phyloP scores from a whole-genome alignment of 2,888 invertebrate species.

The Glomeris marginata region DNA sequence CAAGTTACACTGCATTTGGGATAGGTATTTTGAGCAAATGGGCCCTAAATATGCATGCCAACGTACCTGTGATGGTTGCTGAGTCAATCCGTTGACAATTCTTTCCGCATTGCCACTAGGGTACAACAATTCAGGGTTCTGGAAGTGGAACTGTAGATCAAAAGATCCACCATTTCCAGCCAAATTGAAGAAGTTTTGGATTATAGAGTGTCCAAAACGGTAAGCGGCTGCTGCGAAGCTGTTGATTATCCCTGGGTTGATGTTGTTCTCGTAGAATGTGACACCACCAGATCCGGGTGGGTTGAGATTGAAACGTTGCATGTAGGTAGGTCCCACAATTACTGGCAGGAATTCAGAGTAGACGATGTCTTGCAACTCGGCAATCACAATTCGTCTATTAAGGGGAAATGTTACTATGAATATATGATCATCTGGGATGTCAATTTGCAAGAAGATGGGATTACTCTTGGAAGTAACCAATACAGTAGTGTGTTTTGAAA shows the following conservation, averaged over 20 bases:
- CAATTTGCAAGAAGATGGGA: no score
- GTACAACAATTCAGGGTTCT: conserved; percentile 14
- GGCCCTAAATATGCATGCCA: neutral
- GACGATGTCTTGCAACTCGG: conserved; percentile 9
- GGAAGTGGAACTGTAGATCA: conserved; percentile 8
- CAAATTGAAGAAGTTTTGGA: conserved; percentile 5
- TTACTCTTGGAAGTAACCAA: no score
- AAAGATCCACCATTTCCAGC: neutral
- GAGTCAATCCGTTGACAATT: conserved; percentile 5
- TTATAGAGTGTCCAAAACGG: conserved; percentile 11
- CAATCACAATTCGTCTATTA: conserved; percentile 8
- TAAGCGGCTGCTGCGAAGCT: conserved; percentile 11
- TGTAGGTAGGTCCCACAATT: conserved; percentile 4
- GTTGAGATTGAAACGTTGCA: neutral
- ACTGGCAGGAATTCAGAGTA: conserved; percentile 10
- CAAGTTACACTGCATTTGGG: neutral
- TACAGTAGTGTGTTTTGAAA: no score
- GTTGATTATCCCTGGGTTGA: conserved; percentile 9
- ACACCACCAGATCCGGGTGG: neutral
- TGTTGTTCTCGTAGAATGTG: conserved; percentile 2
- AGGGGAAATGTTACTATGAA: no score
- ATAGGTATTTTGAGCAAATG: no score
- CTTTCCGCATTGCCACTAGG: conserved; percentile 2
- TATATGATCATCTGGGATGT: no score
- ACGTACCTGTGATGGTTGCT: conserved; percentile 7